phyloP scores from a whole-genome alignment of 2,888 invertebrate genomes.

The Anagyrus pseudococci region DNA sequence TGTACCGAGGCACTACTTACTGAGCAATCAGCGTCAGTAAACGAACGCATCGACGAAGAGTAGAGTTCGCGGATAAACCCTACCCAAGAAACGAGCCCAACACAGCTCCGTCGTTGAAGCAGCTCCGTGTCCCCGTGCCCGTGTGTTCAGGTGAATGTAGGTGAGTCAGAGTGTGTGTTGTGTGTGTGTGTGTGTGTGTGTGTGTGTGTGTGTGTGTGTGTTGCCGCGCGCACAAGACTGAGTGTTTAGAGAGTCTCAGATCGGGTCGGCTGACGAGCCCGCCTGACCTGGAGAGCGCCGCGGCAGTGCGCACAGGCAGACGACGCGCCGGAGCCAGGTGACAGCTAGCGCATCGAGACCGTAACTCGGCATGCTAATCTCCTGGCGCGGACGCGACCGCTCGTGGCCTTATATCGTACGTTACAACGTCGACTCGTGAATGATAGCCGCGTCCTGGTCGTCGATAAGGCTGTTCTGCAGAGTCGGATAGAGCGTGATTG shows the following conservation, averaged over 20 bases:
- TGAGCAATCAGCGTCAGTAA: neutral
- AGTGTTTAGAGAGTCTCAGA: slow-evolving; percentile 7
- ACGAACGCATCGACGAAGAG: neutral
- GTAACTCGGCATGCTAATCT: slow-evolving; percentile 3
- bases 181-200: too few relatives aligned
- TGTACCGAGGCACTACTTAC: too few relatives aligned
- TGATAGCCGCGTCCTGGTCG: slow-evolving; percentile 53
- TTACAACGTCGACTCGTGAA: slow-evolving; percentile 61
- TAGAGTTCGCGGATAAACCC: neutral
- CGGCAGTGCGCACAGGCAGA: slow-evolving; percentile 28
- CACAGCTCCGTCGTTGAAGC: too few relatives aligned
- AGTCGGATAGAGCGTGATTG: slow-evolving; percentile 53
- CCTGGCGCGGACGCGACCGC: neutral
- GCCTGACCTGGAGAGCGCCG: slow-evolving; percentile 18
- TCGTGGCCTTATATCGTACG: slow-evolving; percentile 53
- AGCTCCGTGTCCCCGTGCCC: too few relatives aligned
- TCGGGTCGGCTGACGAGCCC: slow-evolving; percentile 12
- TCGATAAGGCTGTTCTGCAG: slow-evolving; percentile 47
- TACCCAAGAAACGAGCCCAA: slow-evolving; percentile 11
- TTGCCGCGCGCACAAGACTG: too few relatives aligned
- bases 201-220: too few relatives aligned
- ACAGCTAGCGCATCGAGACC: slow-evolving; percentile 26
- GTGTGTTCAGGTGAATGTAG: too few relatives aligned
- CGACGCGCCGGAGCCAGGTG: slow-evolving; percentile 32
- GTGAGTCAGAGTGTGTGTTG: too few relatives aligned